Evolutionary conservation across 1,140 invertebrate species (phyloP).

Genomic region (Carposina sasakii): DNA sequence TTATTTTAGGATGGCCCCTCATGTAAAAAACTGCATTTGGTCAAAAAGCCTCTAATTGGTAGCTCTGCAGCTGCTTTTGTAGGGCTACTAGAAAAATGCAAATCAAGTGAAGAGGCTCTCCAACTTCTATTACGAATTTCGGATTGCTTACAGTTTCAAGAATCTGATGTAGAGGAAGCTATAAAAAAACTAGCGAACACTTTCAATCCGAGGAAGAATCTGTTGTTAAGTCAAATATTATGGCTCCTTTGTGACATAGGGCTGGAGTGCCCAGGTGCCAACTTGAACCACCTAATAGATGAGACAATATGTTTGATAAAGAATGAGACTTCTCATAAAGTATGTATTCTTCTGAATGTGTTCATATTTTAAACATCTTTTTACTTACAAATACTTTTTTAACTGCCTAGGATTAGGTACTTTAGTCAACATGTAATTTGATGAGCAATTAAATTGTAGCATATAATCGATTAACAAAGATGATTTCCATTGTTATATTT

Average conservation of each 20-base stretch:
- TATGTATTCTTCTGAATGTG: conserved; percentile 42
- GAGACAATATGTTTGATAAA: conserved; percentile 82
- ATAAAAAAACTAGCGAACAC: conserved; percentile 83
- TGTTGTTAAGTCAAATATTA: conserved; percentile 84
- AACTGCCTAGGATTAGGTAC: too few relatives aligned
- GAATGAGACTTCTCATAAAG: conserved; percentile 88
- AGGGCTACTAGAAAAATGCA: conserved; percentile 80
- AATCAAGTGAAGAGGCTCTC: conserved; percentile 83
- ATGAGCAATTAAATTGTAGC: too few relatives aligned
- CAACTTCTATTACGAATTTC: conserved; percentile 82
- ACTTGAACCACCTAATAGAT: conserved; percentile 79
- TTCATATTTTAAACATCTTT: conserved; percentile 42
- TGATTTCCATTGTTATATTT: too few relatives aligned
- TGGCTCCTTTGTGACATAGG: conserved; percentile 82
- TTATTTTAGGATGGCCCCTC: conserved; percentile 55
- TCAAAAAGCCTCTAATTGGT: conserved; percentile 77
- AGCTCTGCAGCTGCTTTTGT: conserved; percentile 79
- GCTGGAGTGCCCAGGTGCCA: conserved; percentile 75
- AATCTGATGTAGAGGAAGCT: conserved; percentile 76
- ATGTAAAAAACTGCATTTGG: conserved; percentile 79
- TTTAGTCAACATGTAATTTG: too few relatives aligned
- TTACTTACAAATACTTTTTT: too few relatives aligned
- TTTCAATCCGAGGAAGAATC: conserved; percentile 84
- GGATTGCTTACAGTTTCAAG: conserved; percentile 80
- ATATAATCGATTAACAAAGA: too few relatives aligned